phyloP scores from a whole-genome alignment of 2,797 vertebrate genomes.

The Erithacus rubecula region DNA sequence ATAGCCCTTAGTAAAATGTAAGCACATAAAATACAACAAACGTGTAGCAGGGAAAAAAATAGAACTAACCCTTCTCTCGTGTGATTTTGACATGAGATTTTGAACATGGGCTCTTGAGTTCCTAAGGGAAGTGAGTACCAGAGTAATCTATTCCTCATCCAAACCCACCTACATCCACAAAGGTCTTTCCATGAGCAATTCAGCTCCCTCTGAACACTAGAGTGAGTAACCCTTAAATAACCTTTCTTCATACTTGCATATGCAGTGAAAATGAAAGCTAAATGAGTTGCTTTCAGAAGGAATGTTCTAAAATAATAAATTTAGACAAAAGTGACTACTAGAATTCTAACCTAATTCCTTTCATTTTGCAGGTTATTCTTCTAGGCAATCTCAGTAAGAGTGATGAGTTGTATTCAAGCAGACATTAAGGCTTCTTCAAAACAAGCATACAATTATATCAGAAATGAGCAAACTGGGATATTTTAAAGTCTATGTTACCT shows the following conservation, averaged over 20 bases:
- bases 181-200: background rate
- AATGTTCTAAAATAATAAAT: background rate
- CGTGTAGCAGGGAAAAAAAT: background rate
- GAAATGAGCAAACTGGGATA: background rate
- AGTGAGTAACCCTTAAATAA: background rate
- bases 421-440: background rate
- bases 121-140: background rate
- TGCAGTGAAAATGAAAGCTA: background rate
- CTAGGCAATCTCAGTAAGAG: background rate
- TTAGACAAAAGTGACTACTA: background rate
- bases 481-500: background rate
- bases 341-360: background rate
- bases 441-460: background rate
- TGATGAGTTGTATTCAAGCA: background rate
- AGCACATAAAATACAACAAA: background rate
- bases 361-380: background rate
- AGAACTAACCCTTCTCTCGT: background rate
- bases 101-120: background rate
- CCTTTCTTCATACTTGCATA: background rate
- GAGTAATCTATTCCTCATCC: background rate
- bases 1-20: constrained; percentile 65
- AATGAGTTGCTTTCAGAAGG: background rate
- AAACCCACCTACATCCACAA: accelerated
- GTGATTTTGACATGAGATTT: background rate
- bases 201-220: background rate